A percentile compares a stretch with the other conserved stretches of the same genome.
Evolutionary conservation across 2,888 invertebrate genomes (phyloP).

Genomic region (Dicyrtoma fusca): DNA sequence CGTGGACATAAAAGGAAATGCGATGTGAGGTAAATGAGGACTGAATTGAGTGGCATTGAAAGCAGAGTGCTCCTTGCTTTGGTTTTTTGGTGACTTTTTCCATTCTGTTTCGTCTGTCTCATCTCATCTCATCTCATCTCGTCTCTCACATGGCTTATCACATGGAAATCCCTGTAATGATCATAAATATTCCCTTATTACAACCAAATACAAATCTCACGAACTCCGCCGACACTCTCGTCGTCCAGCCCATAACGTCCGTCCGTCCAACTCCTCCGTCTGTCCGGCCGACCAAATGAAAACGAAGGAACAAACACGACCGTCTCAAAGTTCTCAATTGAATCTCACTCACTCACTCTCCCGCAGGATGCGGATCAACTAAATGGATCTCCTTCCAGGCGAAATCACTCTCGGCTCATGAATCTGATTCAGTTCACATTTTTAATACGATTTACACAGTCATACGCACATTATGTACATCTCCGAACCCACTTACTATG

Average conservation of each 20-base stretch:
- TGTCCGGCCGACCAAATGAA: background rate
- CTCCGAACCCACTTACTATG: too few relatives aligned
- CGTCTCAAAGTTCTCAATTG: too few relatives aligned
- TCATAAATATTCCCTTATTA: conserved; percentile 34
- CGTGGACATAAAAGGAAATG: conserved; percentile 22
- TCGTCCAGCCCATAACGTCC: too few relatives aligned
- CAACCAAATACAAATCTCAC: conserved; percentile 37
- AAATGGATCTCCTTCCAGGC: conserved; percentile 26
- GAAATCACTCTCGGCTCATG: conserved; percentile 39
- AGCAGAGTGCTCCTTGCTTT: conserved; percentile 17
- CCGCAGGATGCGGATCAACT: background rate
- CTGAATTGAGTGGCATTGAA: conserved; percentile 22
- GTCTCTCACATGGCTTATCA: conserved; percentile 25
- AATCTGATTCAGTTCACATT: conserved; percentile 24
- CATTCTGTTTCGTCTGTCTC: background rate
- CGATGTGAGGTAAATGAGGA: conserved; percentile 23
- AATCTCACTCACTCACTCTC: conserved; percentile 17
- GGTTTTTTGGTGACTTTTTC: background rate
- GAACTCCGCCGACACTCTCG: conserved; percentile 16
- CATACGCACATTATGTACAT: too few relatives aligned
- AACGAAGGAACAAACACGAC: conserved; percentile 17
- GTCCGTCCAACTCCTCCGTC: too few relatives aligned
- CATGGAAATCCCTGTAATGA: conserved; percentile 19
- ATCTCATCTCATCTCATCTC: background rate
- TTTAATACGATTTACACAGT: too few relatives aligned